Conservation (phyloP, 2,113 vertebrate species). For the Noctilio leporinus region DNA sequence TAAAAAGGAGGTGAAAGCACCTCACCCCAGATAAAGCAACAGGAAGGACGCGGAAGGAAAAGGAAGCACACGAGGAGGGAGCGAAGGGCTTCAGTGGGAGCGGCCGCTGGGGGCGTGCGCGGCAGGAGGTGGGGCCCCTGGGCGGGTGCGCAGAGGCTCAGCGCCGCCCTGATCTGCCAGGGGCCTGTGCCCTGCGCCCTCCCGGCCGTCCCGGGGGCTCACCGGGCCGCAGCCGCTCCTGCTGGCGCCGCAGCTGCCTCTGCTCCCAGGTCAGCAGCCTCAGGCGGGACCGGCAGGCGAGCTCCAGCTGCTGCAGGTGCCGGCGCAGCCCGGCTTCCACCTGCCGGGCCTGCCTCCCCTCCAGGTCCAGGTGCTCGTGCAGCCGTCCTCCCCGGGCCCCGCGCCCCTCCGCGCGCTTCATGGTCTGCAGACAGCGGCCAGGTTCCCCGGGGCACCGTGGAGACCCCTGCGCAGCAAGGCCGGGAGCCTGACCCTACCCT, state of each 20-base stretch:
- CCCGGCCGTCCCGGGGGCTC: not conserved
- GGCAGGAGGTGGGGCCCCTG: not conserved
- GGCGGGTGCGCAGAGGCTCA: not conserved
- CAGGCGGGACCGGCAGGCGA: conserved; percentile 45
- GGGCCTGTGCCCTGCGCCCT: not conserved
- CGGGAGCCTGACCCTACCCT: too few species aligned
- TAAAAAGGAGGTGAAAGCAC: not conserved
- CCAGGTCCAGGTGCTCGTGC: conserved; percentile 56
- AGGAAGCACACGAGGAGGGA: not conserved
- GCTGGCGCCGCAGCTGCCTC: conserved; percentile 66
- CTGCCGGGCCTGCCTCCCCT: conserved; percentile 57
- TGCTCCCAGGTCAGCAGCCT: conserved; percentile 69
- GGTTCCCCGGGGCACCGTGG: not conserved
- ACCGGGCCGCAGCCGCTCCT: conserved; percentile 61
- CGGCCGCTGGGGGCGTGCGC: not conserved
- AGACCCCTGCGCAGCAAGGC: not conserved
- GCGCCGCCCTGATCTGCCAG: not conserved
- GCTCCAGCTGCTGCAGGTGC: conserved; percentile 60
- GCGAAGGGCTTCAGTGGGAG: not conserved
- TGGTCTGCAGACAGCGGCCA: not conserved
- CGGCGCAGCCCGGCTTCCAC: conserved; percentile 69
- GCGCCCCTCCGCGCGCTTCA: not conserved
- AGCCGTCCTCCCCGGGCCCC: not conserved
- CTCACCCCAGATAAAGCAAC: not conserved
- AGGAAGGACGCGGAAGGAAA: not conserved